Conservation (phyloP, 92 coral and sea anemone species). For the Chrysogorgia sp. region DNA sequence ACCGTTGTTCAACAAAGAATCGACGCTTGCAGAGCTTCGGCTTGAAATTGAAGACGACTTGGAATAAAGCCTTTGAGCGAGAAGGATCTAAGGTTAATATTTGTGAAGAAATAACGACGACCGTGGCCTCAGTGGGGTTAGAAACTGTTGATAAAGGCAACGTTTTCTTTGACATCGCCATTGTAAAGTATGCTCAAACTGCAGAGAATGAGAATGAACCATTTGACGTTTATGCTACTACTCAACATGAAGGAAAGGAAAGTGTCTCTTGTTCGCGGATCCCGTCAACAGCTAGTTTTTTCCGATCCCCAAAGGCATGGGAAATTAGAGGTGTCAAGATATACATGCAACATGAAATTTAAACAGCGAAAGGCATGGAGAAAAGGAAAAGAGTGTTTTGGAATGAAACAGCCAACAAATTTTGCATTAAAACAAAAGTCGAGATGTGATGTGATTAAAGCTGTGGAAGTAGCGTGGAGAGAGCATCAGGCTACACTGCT, state of each 20-base stretch:
- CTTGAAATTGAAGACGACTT: slow-evolving; percentile 8
- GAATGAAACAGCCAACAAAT: neutral
- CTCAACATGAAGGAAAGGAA: neutral
- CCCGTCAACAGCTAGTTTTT: neutral
- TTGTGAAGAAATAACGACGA: neutral
- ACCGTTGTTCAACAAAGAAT: neutral
- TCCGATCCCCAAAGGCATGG: slow-evolving; percentile 19
- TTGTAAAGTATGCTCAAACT: neutral
- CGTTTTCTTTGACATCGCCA: neutral
- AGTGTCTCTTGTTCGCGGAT: neutral
- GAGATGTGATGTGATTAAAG: neutral
- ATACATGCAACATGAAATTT: neutral
- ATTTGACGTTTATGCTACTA: neutral
- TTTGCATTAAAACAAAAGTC: slow-evolving; percentile 2
- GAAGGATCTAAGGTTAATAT: neutral
- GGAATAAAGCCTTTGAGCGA: neutral
- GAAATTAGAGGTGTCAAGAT: slow-evolving; percentile 25
- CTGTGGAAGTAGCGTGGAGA: neutral
- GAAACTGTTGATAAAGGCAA: slow-evolving; percentile 5
- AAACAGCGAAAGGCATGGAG: slow-evolving; percentile 27
- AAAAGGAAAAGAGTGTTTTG: slow-evolving; percentile 24
- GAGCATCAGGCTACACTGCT: slow-evolving; percentile 1
- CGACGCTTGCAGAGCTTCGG: neutral
- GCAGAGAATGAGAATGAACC: neutral
- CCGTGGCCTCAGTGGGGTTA: neutral